Base-by-base conservation (phyloP, 2,888 invertebrate genomes). In the Cephus sareptanus region DNA sequence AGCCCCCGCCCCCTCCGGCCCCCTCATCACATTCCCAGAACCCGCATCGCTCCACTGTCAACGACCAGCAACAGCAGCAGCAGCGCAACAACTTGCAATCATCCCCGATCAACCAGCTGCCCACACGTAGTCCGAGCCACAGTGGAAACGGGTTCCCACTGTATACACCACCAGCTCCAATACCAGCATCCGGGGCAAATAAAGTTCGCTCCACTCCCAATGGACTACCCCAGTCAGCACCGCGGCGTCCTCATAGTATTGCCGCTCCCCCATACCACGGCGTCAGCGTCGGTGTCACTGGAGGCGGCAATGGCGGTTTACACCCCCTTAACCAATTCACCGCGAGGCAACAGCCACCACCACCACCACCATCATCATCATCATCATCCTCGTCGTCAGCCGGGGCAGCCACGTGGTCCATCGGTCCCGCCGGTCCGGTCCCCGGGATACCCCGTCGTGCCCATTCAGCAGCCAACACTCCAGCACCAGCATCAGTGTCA, bases 161-260 rank as follows among this genome's bases (percentile, higher is more conserved):
- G 73, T 94, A 94, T 90, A 93, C 93, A 70, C 93, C 94, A 82
- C 93, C 93, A 81, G 92, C 92, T 56, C 90, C 91, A 79, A 90
- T 93, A 81, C 92, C 92, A 80, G 86, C 90, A 83, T 88, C 90
- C 79, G 88, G 88, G 75, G 83, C 89, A 84, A 87, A 85, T 85
- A 90, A 91, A 89, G 70, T 89, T 83, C 89, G 89, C 82, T 88
- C 91, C 84, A 87, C 89, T 82, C 89, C 90, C 84, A 90, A 90
- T 84, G 90, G 90, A 80, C 56, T 89, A 83, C 85, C 90, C 82
- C 88, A 89, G 79, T 84, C 90, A 82, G 83, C 88, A 83, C 84
- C 89, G 86, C 91, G 94, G 82, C 92, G 94, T 86, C 93, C 94
- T 81, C 93, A 93, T 86, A 94, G 94, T 88, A 93, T 93, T 83